Evolutionary conservation across 2,888 invertebrate genomes (phyloP).

Genomic region (Megaustenia siamemsis): DNA sequence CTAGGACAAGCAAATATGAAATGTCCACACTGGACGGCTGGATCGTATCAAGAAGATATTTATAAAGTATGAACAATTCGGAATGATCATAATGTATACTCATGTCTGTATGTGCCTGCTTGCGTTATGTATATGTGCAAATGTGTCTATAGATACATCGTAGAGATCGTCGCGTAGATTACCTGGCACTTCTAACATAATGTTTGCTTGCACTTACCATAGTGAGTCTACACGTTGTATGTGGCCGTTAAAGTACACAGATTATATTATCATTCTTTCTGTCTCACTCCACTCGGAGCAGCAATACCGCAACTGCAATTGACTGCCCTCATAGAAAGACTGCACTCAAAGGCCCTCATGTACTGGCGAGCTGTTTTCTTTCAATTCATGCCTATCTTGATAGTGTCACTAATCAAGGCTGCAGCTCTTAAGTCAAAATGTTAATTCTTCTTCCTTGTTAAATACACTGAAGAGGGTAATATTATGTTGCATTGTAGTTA

Average conservation of each 20-base stretch:
- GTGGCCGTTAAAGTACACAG: background rate
- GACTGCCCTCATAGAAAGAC: too few relatives aligned
- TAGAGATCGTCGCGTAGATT: background rate
- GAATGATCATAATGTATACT: constrained; percentile 13
- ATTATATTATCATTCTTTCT: background rate
- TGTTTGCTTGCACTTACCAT: constrained; percentile 19
- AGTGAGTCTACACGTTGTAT: background rate
- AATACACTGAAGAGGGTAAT: too few relatives aligned
- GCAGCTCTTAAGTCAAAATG: too few relatives aligned
- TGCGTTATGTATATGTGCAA: constrained; percentile 13
- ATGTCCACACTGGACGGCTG: constrained; percentile 6
- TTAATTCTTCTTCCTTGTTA: too few relatives aligned
- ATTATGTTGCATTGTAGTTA: too few relatives aligned
- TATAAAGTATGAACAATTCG: constrained; percentile 18
- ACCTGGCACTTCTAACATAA: background rate
- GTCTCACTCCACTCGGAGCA: background rate
- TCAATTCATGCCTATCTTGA: too few relatives aligned
- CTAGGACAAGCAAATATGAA: background rate
- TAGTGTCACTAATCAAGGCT: too few relatives aligned
- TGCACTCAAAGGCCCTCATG: too few relatives aligned
- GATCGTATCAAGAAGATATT: constrained; percentile 17
- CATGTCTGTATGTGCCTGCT: background rate
- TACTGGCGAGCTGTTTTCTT: too few relatives aligned
- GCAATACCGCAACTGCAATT: too few relatives aligned
- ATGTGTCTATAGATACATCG: background rate